These are phyloP conservation scores for Regulus satrapa DNA, from an alignment of 2,113 vertebrate species.

Conservation along the genomic window DNA sequence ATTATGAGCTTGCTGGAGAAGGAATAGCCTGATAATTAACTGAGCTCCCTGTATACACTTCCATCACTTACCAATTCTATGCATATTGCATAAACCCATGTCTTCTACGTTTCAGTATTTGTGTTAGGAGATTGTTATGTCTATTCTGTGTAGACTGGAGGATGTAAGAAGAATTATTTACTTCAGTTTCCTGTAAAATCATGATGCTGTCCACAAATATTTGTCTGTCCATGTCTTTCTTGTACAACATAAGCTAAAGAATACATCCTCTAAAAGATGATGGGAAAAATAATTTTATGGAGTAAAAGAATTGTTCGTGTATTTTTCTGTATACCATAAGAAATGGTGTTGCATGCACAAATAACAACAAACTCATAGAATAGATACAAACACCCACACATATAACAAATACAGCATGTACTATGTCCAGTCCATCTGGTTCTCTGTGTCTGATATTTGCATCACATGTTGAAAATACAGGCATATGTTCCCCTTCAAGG, in stretches of 20 bases:
- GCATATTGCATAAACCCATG: neutral
- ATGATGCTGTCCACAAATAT: neutral
- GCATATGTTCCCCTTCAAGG: neutral
- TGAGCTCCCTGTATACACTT: neutral
- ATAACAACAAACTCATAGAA: neutral
- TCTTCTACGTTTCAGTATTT: neutral
- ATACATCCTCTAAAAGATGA: rapidly evolving
- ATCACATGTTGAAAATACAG: neutral
- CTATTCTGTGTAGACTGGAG: neutral
- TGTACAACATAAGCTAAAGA: neutral
- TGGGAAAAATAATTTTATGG: neutral
- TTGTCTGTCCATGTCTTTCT: neutral
- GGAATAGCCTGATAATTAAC: neutral
- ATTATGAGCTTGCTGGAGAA: neutral
- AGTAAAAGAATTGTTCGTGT: neutral
- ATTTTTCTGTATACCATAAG: neutral
- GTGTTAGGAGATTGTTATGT: neutral
- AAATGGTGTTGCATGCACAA: neutral
- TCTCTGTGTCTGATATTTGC: neutral
- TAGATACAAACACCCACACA: neutral
- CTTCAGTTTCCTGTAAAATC: neutral
- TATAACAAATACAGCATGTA: neutral
- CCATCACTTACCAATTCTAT: neutral
- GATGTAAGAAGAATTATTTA: neutral
- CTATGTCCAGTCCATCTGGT: neutral